Evolutionary conservation across 2,888 invertebrate species (phyloP).

Genomic region (Urechis unicinctus): DNA sequence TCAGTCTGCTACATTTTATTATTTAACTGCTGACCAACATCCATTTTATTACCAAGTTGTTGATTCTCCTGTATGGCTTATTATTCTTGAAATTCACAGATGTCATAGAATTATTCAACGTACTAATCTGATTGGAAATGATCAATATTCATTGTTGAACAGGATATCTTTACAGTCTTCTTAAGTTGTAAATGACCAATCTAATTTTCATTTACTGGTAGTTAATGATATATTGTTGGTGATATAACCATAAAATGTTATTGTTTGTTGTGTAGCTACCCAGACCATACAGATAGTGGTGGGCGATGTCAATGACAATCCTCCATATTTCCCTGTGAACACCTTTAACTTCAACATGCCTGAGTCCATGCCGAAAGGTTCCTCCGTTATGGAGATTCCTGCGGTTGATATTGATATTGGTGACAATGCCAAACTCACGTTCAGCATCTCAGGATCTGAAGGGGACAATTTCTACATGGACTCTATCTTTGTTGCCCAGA

Average conservation of each 20-base stretch:
- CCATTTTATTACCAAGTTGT: too few species aligned
- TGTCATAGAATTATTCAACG: neutral
- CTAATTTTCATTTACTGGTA: too few species aligned
- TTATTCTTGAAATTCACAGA: neutral
- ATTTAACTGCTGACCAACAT: too few species aligned
- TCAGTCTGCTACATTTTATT: too few species aligned
- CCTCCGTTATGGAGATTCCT: constrained; percentile 10
- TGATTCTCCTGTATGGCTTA: too few species aligned
- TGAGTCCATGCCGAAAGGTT: constrained; percentile 16
- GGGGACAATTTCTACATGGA: constrained; percentile 18
- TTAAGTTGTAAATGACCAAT: too few species aligned
- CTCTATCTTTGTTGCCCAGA: constrained; percentile 11
- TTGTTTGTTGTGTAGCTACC: too few species aligned
- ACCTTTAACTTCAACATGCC: constrained; percentile 9
- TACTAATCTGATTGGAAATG: too few species aligned
- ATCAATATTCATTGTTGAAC: too few species aligned
- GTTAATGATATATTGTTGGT: too few species aligned
- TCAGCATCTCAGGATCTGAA: constrained; percentile 7
- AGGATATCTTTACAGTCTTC: too few species aligned
- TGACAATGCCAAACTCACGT: constrained; percentile 14
- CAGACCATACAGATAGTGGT: constrained; percentile 10
- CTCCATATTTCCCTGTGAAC: constrained; percentile 9
- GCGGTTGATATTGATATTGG: constrained; percentile 17
- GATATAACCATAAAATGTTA: too few species aligned
- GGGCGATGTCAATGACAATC: constrained; percentile 29